Evolutionary conservation across 2,797 vertebrate genomes (phyloP).

Genomic region (Crypturellus tataupa): DNA sequence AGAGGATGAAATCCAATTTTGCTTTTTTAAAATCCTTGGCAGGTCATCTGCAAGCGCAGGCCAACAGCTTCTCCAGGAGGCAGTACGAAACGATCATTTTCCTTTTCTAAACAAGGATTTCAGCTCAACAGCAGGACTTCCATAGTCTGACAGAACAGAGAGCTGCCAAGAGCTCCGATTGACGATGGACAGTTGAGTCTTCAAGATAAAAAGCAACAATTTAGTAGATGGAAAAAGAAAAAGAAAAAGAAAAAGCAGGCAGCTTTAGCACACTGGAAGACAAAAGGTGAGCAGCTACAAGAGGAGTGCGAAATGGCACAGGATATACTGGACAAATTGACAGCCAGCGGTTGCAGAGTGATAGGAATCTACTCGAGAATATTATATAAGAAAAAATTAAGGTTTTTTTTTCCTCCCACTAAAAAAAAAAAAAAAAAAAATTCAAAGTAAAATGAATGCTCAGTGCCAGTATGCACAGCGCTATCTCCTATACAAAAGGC

Average conservation of each 20-base stretch:
- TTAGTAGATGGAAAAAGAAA: not conserved
- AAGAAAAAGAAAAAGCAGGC: not conserved
- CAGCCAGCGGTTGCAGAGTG: not conserved
- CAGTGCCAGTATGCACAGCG: too few relatives aligned
- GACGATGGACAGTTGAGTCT: not conserved
- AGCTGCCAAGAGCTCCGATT: slow-evolving; percentile 18
- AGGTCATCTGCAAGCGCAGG: slow-evolving; percentile 27
- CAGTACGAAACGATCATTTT: slow-evolving; percentile 45
- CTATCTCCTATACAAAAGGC: not conserved
- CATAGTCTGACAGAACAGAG: not conserved
- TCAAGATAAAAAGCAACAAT: not conserved
- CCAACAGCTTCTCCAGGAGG: slow-evolving; percentile 39
- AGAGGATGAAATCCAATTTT: slow-evolving; percentile 53
- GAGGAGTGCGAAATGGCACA: not conserved
- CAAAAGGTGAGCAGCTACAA: not conserved
- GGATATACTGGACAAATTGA: not conserved
- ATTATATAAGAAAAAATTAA: not conserved
- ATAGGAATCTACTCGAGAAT: not conserved
- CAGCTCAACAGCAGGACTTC: slow-evolving; percentile 42
- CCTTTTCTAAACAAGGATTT: slow-evolving; percentile 59
- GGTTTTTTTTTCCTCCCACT: not conserved
- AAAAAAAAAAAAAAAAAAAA: not conserved
- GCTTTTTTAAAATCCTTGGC: slow-evolving; percentile 59
- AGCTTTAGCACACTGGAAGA: not conserved
- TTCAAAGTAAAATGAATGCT: not conserved